Evolutionary conservation across 2,888 invertebrate species (phyloP).

Genomic region (Oscheius onirici): DNA sequence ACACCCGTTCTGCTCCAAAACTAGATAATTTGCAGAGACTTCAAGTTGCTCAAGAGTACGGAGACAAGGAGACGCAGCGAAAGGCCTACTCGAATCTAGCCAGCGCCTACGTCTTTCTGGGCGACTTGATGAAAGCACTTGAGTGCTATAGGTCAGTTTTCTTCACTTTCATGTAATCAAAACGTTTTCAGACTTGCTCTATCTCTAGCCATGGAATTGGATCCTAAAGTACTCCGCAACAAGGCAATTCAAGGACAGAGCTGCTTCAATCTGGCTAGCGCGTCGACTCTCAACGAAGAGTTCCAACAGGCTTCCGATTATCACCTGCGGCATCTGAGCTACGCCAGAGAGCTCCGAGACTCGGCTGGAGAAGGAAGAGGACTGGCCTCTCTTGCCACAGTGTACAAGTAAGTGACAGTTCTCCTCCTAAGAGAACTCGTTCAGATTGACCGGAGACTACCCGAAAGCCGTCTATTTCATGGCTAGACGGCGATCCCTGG

Average conservation of each 20-base stretch:
- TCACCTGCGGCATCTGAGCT: slow-evolving; percentile 87
- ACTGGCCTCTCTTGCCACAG: slow-evolving; percentile 15
- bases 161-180: neutral
- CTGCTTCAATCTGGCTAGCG: slow-evolving; percentile 95
- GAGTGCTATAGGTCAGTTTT: slow-evolving; percentile 46
- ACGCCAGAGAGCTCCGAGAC: slow-evolving; percentile 76
- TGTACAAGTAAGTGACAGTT: slow-evolving; percentile 7
- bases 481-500: slow-evolving; percentile 19
- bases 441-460: slow-evolving; percentile 25
- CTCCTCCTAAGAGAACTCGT: neutral
- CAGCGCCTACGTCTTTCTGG: slow-evolving; percentile 91
- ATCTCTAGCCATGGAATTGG: slow-evolving; percentile 84
- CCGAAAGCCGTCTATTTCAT: slow-evolving; percentile 33
- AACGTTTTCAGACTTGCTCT: slow-evolving; percentile 80
- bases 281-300: slow-evolving; percentile 90
- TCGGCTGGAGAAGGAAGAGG: slow-evolving; percentile 71
- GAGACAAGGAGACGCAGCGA: slow-evolving; percentile 92
- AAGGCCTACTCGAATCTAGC: slow-evolving; percentile 97
- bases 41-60: slow-evolving; percentile 89
- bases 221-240: slow-evolving; percentile 79
- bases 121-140: slow-evolving; percentile 81
- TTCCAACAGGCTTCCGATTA: slow-evolving; percentile 89
- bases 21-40: slow-evolving; percentile 78
- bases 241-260: slow-evolving; percentile 95
- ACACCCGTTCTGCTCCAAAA: neutral